Evolutionary conservation across 2,113 vertebrate species (phyloP), one percentile per base, ranked within the genome.

Genomic region (Campylomormyrus numenius): DNA sequence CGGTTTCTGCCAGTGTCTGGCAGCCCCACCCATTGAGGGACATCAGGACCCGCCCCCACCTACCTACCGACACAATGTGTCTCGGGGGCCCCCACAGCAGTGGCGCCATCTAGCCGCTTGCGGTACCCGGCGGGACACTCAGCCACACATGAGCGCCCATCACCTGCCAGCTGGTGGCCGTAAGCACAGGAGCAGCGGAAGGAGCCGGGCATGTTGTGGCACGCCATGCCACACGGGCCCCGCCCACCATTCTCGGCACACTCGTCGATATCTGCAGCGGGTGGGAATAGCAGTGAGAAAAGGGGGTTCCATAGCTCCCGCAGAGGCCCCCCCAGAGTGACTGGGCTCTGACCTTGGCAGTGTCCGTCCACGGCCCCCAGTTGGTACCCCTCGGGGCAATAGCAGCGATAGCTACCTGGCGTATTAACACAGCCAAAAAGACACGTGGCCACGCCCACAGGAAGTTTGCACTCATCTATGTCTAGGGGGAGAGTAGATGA

Each of bases 381-480:
- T 6, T 46, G 90, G 91, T 94, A 93, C 49, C 94, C 94, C 21
- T 56, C 15, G 46, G 94, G 93, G 92, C 93, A 94, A 49, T 88
- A 91, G 83, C 94, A 95, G 66, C 62, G 74, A 89, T 93, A 93
- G 88, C 93, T 94, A 52, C 94, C 94, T 0, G 90, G 91, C 2
- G 91, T 92, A 91, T 95, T 94, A 31, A 93, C 89, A 46, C 94
- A 94, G 17, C 93, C 94, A 46, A 94, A 94, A 58, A 90, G 80
- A 58, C 94, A 95, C 35, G 90, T 90, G 15, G 90, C 91, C 46
- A 90, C 88, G 49, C 89, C 91, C 53, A 74, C 77, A 87, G 92
- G 90, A 58, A 92, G 85, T 89, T 77, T 48, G 42, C 94, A 94
- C 92, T 95, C 94, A 80, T 94, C 92, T 80, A 94, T 93, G 93